Conservation (phyloP, 2,888 invertebrate genomes). For the Amaurobius ferox region DNA sequence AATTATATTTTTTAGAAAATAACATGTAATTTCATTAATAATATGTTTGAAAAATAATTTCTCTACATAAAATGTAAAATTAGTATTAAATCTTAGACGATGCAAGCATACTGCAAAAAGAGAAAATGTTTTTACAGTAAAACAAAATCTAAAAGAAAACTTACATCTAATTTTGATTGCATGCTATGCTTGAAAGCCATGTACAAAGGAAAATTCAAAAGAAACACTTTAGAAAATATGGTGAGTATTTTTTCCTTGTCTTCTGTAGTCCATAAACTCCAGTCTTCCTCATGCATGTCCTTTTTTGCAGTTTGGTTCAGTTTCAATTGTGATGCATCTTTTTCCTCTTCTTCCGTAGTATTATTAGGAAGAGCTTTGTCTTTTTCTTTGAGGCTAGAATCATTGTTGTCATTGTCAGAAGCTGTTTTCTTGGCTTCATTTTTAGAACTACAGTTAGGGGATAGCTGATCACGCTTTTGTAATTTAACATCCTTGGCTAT, state of each 20-base stretch:
- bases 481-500: constrained; percentile 47
- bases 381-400: constrained; percentile 69
- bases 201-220: constrained; percentile 87
- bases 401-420: constrained; percentile 53
- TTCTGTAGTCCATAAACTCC: constrained; percentile 83
- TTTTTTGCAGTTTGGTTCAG: constrained; percentile 25
- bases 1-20: too few species aligned
- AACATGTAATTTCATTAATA: too few species aligned
- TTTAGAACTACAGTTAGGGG: constrained; percentile 35
- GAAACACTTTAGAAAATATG: constrained; percentile 90
- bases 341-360: constrained; percentile 54
- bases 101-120: too few species aligned
- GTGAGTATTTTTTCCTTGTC: constrained; percentile 93
- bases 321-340: constrained; percentile 37
- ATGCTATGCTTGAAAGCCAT: constrained; percentile 89
- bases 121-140: too few species aligned
- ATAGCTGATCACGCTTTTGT: constrained; percentile 79
- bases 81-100: too few species aligned
- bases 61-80: too few species aligned
- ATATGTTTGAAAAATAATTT: too few species aligned
- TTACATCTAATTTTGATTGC: constrained; percentile 84
- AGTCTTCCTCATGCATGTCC: constrained; percentile 55
- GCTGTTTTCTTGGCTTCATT: constrained; percentile 43
- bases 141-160: constrained; percentile 26
- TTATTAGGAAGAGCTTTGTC: constrained; percentile 72